phyloP scores from a whole-genome alignment of 2,113 vertebrate genomes.

The Poeciliopsis retropinna region DNA sequence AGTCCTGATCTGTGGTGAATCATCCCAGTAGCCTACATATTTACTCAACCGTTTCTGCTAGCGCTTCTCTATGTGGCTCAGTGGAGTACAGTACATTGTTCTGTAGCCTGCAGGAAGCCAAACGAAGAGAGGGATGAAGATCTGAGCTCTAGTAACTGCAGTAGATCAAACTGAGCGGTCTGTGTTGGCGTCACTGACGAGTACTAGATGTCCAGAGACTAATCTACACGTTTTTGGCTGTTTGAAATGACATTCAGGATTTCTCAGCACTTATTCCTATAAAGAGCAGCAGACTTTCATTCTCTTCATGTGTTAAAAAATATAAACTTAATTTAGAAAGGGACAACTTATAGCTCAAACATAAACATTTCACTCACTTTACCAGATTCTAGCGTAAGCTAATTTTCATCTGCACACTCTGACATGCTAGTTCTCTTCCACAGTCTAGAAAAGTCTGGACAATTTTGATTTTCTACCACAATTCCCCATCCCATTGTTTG shows the following conservation, averaged over 20 bases:
- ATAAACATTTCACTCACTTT: too few species aligned
- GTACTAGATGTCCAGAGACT: slow-evolving; percentile 30
- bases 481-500: not conserved
- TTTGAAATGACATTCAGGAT: not conserved
- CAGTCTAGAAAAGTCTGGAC: not conserved
- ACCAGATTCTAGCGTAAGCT: too few species aligned
- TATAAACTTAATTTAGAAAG: too few species aligned
- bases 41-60: slow-evolving; percentile 18
- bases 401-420: too few species aligned
- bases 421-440: not conserved
- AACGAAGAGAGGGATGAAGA: slow-evolving; percentile 10
- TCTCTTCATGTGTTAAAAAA: not conserved
- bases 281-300: slow-evolving; percentile 19
- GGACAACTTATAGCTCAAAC: too few species aligned
- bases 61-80: slow-evolving; percentile 3
- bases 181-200: slow-evolving; percentile 30
- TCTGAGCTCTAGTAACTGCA: slow-evolving; percentile 34
- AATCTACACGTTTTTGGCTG: not conserved
- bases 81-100: slow-evolving; percentile 14
- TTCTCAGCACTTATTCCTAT: slow-evolving; percentile 19
- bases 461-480: too few species aligned
- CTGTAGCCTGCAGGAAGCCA: slow-evolving; percentile 40
- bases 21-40: slow-evolving; percentile 38
- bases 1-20: not conserved
- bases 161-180: slow-evolving; percentile 55